Conservation (phyloP, 2,888 invertebrate genomes). For the Caenorhabditis japonica region DNA sequence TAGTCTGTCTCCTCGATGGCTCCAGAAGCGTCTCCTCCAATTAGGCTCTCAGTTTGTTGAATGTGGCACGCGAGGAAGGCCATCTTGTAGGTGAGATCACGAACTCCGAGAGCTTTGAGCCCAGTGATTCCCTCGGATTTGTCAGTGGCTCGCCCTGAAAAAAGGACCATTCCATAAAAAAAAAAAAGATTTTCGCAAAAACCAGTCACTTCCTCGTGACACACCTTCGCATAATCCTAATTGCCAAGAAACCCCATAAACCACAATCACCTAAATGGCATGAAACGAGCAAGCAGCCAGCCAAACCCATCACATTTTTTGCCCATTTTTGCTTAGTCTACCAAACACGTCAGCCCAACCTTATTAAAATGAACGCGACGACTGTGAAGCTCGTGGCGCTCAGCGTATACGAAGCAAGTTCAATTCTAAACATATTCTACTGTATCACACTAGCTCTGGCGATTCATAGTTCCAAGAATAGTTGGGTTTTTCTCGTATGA, state of each 20-base stretch:
- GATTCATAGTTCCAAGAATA: constrained; percentile 32
- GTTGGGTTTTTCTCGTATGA: not conserved
- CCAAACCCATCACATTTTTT: constrained; percentile 11
- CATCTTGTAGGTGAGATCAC: constrained; percentile 89
- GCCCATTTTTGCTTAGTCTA: not conserved
- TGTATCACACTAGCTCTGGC: constrained; percentile 32
- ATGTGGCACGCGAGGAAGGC: constrained; percentile 95
- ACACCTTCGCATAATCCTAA: constrained; percentile 7
- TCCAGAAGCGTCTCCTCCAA: constrained; percentile 35
- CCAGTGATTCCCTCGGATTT: constrained; percentile 90
- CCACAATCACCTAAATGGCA: constrained; percentile 7
- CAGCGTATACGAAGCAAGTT: constrained; percentile 24
- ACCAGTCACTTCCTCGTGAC: constrained; percentile 24
- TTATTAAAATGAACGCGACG: constrained; percentile 13
- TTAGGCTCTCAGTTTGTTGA: constrained; percentile 46
- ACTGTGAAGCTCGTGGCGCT: constrained; percentile 23
- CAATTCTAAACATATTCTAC: constrained; percentile 34
- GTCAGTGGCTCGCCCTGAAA: constrained; percentile 73
- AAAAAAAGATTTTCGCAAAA: not conserved
- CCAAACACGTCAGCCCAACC: no score
- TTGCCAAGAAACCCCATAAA: constrained; percentile 16
- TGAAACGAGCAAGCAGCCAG: no score
- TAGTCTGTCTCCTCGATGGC: constrained; percentile 87
- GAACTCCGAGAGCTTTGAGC: constrained; percentile 87
- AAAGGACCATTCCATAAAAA: no score